Evolutionary conservation across 2,888 invertebrate species (phyloP), one percentile per base, ranked within the genome.

Genomic region (Palloptera scutellata): DNA sequence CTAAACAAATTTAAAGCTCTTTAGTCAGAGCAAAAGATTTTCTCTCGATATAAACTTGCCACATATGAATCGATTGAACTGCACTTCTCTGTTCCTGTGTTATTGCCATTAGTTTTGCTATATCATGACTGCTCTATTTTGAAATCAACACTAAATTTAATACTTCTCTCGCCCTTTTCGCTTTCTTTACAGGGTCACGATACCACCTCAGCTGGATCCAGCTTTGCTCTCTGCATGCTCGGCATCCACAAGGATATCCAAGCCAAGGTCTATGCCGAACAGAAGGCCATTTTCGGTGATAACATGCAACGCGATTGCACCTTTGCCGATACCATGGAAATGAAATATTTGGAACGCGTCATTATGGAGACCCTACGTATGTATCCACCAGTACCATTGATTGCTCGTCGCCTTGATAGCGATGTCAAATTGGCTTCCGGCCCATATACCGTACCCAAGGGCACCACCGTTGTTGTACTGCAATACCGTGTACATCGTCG

Each of bases 151-250:
- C 30, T 30, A 6, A 30, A 30, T 30, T 30, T 30, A 30, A 30
- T 30, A 30, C 30, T 30, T 30, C 6, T 30, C 30, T n/a, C n/a
- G n/a, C n/a, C n/a, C n/a, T n/a, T 30, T 59, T 41, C 1, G 10
- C 5, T 48, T 45, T 17, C 19, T 43, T 57, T 11, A 11, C 72
- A 89, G 89, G 93, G 93, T 2, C 93, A 93, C 81, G 93, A 93
- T 78, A 94, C 93, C 9, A 94, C 93, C 0, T 91, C 93, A 11
- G 93, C 96, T 43, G 95, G 93, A 1, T 92, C 95, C 72, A 94
- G 93, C 81, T 97, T 96, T 88, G 91, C 93, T 69, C 86, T 95
- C 8, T 92, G 92, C 74, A 87, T 95, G 78, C 89, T 96, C 79
- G 96, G 94, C 5, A 88, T 91, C 54, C 90, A 96, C 79, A 92